Percentiles rank a stretch among this genome's conserved stretches.
Conservation (phyloP, 2,888 invertebrate species). For the Athalia circularis region DNA sequence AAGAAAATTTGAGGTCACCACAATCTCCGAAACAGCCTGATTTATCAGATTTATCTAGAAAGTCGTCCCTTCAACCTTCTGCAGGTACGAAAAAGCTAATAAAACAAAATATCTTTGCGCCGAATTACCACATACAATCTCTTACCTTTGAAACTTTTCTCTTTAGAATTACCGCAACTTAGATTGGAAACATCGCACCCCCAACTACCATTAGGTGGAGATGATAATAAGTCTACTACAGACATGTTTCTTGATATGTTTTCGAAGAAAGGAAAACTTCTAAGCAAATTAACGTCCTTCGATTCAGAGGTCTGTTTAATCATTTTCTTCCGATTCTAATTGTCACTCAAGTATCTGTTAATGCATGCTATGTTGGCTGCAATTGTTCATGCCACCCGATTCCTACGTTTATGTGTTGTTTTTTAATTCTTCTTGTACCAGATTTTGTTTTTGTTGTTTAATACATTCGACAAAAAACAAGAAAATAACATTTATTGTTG, state of each 20-base stretch:
- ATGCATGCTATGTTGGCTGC: slow-evolving; percentile 42
- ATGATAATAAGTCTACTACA: slow-evolving; percentile 85
- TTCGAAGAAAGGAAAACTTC: slow-evolving; percentile 91
- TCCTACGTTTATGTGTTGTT: not conserved
- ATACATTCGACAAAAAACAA: not conserved
- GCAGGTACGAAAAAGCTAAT: slow-evolving; percentile 35
- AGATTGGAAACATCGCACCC: slow-evolving; percentile 76
- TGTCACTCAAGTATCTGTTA: slow-evolving; percentile 11
- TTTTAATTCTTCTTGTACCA: not conserved
- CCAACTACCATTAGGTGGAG: slow-evolving; percentile 76
- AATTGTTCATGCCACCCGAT: slow-evolving; percentile 4
- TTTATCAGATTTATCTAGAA: slow-evolving; percentile 77
- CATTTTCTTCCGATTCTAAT: slow-evolving; percentile 67
- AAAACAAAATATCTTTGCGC: not conserved
- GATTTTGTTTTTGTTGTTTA: not conserved
- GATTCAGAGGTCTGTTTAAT: slow-evolving; percentile 85
- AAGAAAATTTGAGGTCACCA: slow-evolving; percentile 82
- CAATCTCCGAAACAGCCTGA: slow-evolving; percentile 74
- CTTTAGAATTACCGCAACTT: slow-evolving; percentile 79
- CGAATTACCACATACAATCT: not conserved
- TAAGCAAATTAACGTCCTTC: slow-evolving; percentile 91
- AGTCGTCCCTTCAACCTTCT: slow-evolving; percentile 77
- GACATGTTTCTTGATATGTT: slow-evolving; percentile 97
- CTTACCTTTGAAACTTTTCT: slow-evolving; percentile 55
- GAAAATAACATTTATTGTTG: too few relatives aligned